Percentiles rank a stretch among this genome's conserved stretches.
Evolutionary conservation across 2,797 vertebrate species (phyloP).

Genomic region (Atherinosoma microstoma): DNA sequence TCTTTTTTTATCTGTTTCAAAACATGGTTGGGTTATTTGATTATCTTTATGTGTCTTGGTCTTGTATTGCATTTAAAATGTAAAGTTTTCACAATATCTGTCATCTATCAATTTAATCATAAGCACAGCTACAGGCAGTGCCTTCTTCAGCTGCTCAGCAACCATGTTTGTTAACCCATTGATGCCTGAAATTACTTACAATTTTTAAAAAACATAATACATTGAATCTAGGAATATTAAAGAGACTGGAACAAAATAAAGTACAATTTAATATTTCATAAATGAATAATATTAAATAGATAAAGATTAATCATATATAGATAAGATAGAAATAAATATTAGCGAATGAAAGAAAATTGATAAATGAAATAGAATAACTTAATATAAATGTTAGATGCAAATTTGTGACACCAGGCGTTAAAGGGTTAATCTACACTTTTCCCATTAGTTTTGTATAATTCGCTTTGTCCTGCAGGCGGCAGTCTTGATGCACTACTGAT

Average conservation of each 20-base stretch:
- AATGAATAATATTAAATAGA: no score
- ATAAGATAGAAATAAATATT: no score
- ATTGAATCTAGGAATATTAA: no score
- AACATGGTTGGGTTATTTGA: neutral
- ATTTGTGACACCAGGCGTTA: no score
- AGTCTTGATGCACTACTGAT: constrained; percentile 16
- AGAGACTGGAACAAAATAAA: no score
- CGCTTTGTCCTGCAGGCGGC: constrained; percentile 55
- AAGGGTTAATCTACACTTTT: neutral
- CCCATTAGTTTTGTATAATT: constrained; percentile 1
- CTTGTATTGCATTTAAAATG: neutral
- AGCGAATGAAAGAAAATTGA: no score
- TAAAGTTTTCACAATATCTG: neutral
- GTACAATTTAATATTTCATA: no score
- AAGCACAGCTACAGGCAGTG: neutral
- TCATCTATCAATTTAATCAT: neutral
- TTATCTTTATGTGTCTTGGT: neutral
- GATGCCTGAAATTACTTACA: no score
- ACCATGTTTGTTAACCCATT: neutral
- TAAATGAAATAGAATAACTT: no score
- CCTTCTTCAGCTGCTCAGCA: neutral
- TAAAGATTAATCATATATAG: no score
- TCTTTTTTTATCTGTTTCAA: neutral
- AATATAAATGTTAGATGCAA: no score
- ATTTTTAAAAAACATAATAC: no score